A percentile compares a stretch with the other conserved stretches of the same genome.
Conservation (phyloP, 2,113 vertebrate species). For the Alligator sinensis region DNA sequence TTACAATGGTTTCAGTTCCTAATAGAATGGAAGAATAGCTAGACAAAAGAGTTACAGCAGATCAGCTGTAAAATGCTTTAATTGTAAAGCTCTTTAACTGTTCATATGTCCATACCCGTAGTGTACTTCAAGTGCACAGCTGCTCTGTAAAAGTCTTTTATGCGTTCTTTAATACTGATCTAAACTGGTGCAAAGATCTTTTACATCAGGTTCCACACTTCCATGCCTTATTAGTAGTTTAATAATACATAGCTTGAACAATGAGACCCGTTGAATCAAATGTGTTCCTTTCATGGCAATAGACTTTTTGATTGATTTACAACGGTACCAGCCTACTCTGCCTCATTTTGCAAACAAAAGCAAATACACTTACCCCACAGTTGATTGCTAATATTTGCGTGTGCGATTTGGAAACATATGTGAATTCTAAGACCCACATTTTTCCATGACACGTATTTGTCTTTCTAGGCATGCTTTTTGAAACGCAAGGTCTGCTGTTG, state of each 20-base stretch:
- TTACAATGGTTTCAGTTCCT: no score
- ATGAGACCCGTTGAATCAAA: neutral
- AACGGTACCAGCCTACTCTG: neutral
- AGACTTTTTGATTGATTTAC: neutral
- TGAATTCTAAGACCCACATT: slow-evolving; percentile 25
- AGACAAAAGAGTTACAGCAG: no score
- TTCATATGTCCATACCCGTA: no score
- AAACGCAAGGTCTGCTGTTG: neutral
- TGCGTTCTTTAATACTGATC: neutral
- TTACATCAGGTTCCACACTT: neutral
- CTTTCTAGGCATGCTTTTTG: neutral
- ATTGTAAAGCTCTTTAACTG: no score
- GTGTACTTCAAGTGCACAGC: neutral
- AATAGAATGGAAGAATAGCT: no score
- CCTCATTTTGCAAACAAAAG: slow-evolving; percentile 18
- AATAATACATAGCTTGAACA: neutral
- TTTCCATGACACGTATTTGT: slow-evolving; percentile 34
- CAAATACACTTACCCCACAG: slow-evolving; percentile 18
- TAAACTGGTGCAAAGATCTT: neutral
- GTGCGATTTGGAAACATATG: slow-evolving; percentile 14
- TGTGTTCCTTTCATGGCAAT: neutral
- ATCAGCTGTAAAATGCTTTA: no score
- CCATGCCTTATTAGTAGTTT: neutral
- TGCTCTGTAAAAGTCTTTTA: neutral
- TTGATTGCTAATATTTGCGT: neutral